Evolutionary conservation across 2,113 vertebrate genomes (phyloP), one percentile per base, ranked within the genome.

Genomic region (Halichoeres trimaculatus): DNA sequence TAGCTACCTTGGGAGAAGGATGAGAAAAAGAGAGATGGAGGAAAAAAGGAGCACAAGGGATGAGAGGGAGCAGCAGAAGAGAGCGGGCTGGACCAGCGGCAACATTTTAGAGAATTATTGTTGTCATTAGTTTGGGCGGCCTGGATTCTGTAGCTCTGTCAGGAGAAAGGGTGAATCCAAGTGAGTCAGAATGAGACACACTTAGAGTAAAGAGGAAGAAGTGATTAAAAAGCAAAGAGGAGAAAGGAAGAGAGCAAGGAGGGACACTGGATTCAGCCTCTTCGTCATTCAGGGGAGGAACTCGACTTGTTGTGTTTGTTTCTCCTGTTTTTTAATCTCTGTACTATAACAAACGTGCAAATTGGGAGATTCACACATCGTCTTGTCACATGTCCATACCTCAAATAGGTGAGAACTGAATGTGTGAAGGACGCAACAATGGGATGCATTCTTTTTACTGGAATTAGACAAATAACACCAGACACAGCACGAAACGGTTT

Each of bases 31-130:
- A 70, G 66, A 63, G 62, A 59, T 63, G 72, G 64, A 53, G 70
- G 79, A 73, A 83, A 62, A 51, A 16, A 64, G 67, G 36, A 23
- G 24, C 30, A 76, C 30, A 58, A 69, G 36, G 24, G 64, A 45
- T 45, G 17, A 36, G 67, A 56, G 64, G 54, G 60, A 59, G 70
- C 30, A 63, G 38, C 19, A 30, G 35, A 76, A 53, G 78, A 63
- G 47, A 52, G n/a, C n/a, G 71, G 17, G 71, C 71, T 61, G 73
- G 86, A 70, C 74, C 35, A 51, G 83, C 74, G 80, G 89, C 84
- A 64, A 89, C 87, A 74, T 92, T 93, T 90, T 84, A 81, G 84
- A 90, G 89, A 93, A 77, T 93, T 93, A 94, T 94, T 92, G 93
- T 86, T 90, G 88, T 92, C 90, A 93, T 93, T 94, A 92, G 91